These are phyloP conservation scores for Sus cebifrons DNA, from an alignment of 2,797 vertebrate genomes.

Conservation along the genomic window DNA sequence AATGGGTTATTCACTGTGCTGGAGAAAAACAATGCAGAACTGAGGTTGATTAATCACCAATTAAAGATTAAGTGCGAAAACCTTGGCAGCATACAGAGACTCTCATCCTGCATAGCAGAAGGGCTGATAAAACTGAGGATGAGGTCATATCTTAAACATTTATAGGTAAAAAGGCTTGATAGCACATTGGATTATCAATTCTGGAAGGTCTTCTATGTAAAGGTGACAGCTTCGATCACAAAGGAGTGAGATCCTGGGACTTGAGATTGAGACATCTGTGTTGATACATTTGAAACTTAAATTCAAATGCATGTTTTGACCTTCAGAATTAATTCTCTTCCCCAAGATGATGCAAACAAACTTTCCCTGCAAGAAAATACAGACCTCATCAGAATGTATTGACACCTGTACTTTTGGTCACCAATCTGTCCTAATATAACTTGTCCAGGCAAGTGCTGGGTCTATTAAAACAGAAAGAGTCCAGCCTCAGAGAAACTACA, in stretches of 20 bases:
- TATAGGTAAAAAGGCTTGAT: not conserved
- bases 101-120: not conserved
- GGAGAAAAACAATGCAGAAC: slow-evolving; percentile 39
- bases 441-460: not conserved
- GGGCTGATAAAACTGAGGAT: not conserved
- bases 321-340: not conserved
- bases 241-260: not conserved
- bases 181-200: not conserved
- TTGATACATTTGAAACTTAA: slow-evolving; percentile 7
- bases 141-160: not conserved
- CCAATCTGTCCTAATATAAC: not conserved
- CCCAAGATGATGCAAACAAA: not conserved
- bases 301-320: slow-evolving; percentile 24
- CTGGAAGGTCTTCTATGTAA: not conserved
- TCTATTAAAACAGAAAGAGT: not conserved
- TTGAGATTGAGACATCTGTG: not conserved
- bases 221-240: not conserved
- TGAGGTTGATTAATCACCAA: slow-evolving; percentile 52
- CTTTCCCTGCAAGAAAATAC: not conserved
- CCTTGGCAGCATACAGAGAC: not conserved
- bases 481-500: not conserved
- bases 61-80: slow-evolving; percentile 67
- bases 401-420: not conserved
- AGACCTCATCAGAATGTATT: not conserved
- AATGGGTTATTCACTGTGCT: not conserved